phyloP scores from a whole-genome alignment of 2,888 invertebrate genomes.

The Cenopis cana region DNA sequence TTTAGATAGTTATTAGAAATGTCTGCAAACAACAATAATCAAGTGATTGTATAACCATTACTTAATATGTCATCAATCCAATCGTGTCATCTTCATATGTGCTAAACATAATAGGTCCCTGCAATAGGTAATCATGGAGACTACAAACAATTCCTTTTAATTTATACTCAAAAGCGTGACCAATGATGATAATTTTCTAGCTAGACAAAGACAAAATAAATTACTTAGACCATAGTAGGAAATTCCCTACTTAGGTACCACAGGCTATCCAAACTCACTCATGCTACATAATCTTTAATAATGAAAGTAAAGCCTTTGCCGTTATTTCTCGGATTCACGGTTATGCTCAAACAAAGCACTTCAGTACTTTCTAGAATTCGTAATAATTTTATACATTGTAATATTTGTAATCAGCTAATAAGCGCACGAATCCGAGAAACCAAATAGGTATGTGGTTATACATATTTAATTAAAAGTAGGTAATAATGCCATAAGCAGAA shows the following conservation, averaged over 20 bases:
- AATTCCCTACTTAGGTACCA: neutral
- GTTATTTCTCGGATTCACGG: neutral
- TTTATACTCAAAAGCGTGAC: too few species aligned
- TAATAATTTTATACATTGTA: neutral
- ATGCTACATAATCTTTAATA: neutral
- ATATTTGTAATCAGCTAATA: constrained; percentile 22
- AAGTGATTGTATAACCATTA: too few species aligned
- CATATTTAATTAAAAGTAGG: constrained; percentile 23
- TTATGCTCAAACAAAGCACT: neutral
- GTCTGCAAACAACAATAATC: too few species aligned
- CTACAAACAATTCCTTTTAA: too few species aligned
- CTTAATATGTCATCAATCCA: too few species aligned
- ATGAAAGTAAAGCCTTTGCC: neutral
- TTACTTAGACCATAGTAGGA: too few species aligned
- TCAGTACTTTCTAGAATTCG: neutral
- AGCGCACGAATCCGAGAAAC: neutral
- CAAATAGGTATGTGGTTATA: neutral
- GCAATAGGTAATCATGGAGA: too few species aligned
- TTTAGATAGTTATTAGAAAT: too few species aligned
- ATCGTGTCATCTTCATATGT: too few species aligned
- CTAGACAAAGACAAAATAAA: too few species aligned
- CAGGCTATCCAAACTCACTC: neutral
- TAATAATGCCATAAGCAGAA: constrained; percentile 28
- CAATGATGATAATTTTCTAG: too few species aligned
- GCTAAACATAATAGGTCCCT: too few species aligned